Conservation (phyloP, 2,113 vertebrate genomes). For the Scalopus aquaticus region DNA sequence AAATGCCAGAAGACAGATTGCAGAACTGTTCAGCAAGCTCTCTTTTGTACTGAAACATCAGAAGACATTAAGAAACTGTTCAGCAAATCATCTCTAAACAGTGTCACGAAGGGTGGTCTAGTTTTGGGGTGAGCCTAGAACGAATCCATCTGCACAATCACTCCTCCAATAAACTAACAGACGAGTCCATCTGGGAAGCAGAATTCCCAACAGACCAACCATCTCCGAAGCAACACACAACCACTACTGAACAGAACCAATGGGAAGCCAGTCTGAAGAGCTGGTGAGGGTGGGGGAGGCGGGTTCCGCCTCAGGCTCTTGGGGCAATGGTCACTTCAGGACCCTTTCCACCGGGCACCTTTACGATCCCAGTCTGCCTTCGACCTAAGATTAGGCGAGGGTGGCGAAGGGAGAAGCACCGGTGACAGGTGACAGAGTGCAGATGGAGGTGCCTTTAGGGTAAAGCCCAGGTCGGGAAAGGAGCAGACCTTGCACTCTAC, state of each 20-base stretch:
- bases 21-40: not conserved
- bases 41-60: slow-evolving; percentile 13
- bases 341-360: not conserved
- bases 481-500: not conserved
- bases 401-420: not conserved
- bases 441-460: not conserved
- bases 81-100: slow-evolving; percentile 35
- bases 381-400: not conserved
- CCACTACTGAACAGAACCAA: not conserved
- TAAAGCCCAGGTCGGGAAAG: not conserved
- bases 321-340: not conserved
- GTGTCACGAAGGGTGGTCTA: not conserved
- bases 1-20: not conserved
- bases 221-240: not conserved
- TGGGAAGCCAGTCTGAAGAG: not conserved
- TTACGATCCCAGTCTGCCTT: not conserved
- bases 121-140: not conserved
- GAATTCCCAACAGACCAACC: not conserved
- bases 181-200: not conserved
- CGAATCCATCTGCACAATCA: not conserved
- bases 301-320: not conserved
- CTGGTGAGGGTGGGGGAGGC: not conserved
- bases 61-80: slow-evolving; percentile 20
- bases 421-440: not conserved
- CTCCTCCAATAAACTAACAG: not conserved